Percentiles rank a stretch among this genome's conserved stretches.
These are phyloP conservation scores for Arvicola amphibius DNA, from an alignment of 2,797 vertebrate species.

Conservation along the genomic window DNA sequence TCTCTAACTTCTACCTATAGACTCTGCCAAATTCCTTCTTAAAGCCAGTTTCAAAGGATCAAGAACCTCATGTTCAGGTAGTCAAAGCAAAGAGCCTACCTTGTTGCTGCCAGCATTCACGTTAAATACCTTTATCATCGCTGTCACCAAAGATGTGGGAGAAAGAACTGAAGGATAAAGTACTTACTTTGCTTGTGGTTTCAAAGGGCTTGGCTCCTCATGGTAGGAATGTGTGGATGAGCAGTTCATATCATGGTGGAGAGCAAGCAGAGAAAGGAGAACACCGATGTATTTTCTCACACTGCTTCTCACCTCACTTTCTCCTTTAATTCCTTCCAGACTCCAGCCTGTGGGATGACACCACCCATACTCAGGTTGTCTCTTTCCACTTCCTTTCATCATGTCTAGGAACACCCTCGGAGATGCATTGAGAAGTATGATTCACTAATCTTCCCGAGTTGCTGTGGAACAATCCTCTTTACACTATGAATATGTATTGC, in stretches of 20 bases:
- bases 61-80: background rate
- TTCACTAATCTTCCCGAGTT: background rate
- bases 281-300: too few relatives aligned
- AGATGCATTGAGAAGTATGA: background rate
- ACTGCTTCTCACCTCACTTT: rapidly evolving
- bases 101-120: too few relatives aligned
- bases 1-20: background rate
- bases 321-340: background rate
- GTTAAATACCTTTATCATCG: background rate
- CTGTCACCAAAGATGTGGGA: background rate
- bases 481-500: too few relatives aligned
- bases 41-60: background rate
- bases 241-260: background rate
- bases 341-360: background rate
- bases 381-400: background rate
- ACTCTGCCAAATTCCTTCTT: too few relatives aligned
- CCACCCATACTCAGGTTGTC: background rate
- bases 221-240: background rate
- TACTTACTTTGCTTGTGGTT: background rate
- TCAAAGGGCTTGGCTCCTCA: background rate
- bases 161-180: background rate
- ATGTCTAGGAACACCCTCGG: background rate
- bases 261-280: background rate
- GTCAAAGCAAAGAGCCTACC: background rate
- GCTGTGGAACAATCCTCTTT: too few relatives aligned